phyloP scores from a whole-genome alignment of 2,888 invertebrate species.

The Volucella bombylans region DNA sequence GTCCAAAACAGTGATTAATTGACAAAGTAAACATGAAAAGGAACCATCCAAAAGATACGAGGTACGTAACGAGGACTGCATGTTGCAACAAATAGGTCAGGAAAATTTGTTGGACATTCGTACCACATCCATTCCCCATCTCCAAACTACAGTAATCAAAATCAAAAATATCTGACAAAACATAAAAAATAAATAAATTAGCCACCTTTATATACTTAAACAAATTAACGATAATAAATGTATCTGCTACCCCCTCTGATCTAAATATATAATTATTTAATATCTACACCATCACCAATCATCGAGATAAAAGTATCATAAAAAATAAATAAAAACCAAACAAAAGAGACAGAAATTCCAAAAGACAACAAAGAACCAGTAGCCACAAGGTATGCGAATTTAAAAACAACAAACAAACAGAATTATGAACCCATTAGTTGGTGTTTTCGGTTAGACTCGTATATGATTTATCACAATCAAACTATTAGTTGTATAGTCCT shows the following conservation, averaged over 20 bases:
- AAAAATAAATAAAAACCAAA: neutral
- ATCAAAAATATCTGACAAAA: conserved; percentile 10
- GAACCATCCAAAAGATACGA: no score
- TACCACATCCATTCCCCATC: conserved; percentile 11
- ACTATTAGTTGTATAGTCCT: neutral
- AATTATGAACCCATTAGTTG: neutral
- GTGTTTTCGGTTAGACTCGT: conserved; percentile 1
- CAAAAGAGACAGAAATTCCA: neutral
- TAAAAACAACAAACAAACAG: conserved; percentile 9
- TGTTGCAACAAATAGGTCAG: conserved; percentile 7
- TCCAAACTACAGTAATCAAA: neutral
- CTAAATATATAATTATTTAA: conserved; percentile 29
- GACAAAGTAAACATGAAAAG: no score
- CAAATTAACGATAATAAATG: conserved; percentile 40
- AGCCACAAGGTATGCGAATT: conserved; percentile 4
- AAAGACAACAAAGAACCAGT: neutral
- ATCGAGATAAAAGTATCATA: conserved; percentile 9
- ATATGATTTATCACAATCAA: conserved; percentile 21
- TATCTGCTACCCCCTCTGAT: conserved; percentile 20
- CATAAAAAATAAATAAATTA: conserved; percentile 18
- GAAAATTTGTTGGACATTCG: neutral
- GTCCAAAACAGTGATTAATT: no score
- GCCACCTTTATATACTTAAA: conserved; percentile 20
- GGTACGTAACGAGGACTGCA: no score
- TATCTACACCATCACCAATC: conserved; percentile 10